These are phyloP conservation scores for Ceratothoa steindachneri DNA, from an alignment of 2,888 invertebrate genomes.

Conservation along the genomic window DNA sequence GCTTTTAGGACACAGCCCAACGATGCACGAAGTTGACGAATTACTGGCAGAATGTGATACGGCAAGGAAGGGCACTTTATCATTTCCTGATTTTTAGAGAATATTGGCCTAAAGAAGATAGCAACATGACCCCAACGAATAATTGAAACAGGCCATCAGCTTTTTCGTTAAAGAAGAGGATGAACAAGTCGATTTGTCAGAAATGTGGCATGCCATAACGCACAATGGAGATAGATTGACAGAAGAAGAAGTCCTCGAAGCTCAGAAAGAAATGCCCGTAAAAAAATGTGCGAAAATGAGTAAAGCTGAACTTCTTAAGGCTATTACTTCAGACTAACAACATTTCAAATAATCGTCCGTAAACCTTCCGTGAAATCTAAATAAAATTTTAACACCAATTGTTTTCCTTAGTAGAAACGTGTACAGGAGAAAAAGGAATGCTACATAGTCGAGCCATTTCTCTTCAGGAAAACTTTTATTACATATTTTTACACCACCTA, in stretches of 20 bases:
- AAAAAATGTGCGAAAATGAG: background rate
- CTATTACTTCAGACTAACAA: background rate
- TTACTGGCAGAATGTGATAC: background rate
- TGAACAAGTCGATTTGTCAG: background rate
- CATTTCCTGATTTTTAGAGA: background rate
- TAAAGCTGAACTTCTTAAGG: background rate
- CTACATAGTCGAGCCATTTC: too few species aligned
- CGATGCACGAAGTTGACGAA: background rate
- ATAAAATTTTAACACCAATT: too few species aligned
- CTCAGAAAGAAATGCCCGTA: background rate
- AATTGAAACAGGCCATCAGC: background rate
- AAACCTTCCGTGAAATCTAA: too few species aligned
- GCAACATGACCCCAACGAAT: background rate
- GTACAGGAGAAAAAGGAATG: too few species aligned
- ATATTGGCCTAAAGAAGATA: background rate
- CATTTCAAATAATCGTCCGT: too few species aligned
- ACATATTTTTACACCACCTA: too few species aligned
- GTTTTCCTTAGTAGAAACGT: too few species aligned
- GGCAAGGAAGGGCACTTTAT: background rate
- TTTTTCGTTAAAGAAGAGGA: background rate
- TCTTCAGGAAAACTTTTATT: too few species aligned
- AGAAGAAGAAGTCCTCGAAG: background rate
- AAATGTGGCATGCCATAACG: background rate
- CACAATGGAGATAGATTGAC: background rate
- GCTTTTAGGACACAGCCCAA: background rate